Base-by-base conservation (phyloP, 2,113 vertebrate genomes). In the Desmodus rotundus region DNA sequence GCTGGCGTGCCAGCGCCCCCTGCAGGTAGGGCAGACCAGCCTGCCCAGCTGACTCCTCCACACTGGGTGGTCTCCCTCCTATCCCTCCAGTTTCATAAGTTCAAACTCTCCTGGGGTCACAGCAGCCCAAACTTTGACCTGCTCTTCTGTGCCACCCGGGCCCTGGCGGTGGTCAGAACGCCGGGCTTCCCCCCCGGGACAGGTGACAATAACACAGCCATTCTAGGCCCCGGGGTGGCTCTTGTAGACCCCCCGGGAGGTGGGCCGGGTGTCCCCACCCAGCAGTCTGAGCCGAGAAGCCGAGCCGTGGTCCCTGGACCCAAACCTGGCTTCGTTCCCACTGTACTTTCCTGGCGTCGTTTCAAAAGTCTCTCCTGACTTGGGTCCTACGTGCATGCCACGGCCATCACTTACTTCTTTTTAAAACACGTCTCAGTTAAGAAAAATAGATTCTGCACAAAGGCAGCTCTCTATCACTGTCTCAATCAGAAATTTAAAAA, bases 41-140 rank as follows among this genome's bases (percentile, higher is more conserved):
- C n/a, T 16, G 65, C n/a, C 0, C 14, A 5, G 20, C 24, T 11
- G 24, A 7, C 2, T 0, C 24, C 12, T 45, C n/a, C 3, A 5
- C 15, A 14, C 52, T 17, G 0, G 22, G n/a, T 16, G 20, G 67
- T 3, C 81, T 72, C 43, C 5, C 5, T 16, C 52, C 52, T 28
- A 4, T 28, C 43, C 16, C 0, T 0, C 63, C 16, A 6, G 50
- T n/a, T 20, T 52, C 43, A 80, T 5, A 38, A 77, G 73, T 22
- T 70, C 87, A 70, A 8, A 45, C 15, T 26, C 19, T 20, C 81
- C 33, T 4, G 1, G 1, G 0, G 2, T 26, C 70, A 15, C 1
- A 16, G 50, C 26, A 26, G n/a, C 11, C 0, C 0, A 5, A 52
- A 41, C 70, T 84, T 68, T 50, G 47, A 16, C 56, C 26, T 26